phyloP scores from a whole-genome alignment of 1,140 invertebrate genomes.

The Drosophila erecta region DNA sequence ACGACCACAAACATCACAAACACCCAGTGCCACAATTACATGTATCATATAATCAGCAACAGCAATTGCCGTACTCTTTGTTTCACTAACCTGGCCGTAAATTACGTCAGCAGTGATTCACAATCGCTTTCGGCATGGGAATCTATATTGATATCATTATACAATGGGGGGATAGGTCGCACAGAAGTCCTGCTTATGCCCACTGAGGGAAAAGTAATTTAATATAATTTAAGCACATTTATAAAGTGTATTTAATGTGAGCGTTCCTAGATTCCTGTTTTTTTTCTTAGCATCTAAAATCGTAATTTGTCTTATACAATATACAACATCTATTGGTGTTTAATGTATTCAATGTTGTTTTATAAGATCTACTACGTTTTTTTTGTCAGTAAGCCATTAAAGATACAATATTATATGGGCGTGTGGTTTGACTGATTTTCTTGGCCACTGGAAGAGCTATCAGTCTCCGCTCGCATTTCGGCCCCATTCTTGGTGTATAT shows the following conservation, averaged over 20 bases:
- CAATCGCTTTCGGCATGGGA: conserved; percentile 1
- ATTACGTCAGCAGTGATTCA: conserved; percentile 42
- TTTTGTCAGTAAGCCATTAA: conserved; percentile 10
- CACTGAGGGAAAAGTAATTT: conserved; percentile 5
- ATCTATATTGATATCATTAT: conserved; percentile 23
- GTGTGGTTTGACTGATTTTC: conserved; percentile 53
- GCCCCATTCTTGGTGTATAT: not conserved
- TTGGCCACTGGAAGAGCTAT: conserved; percentile 45
- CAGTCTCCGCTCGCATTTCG: conserved; percentile 11
- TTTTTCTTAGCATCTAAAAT: too few species aligned
- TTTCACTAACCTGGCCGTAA: conserved; percentile 41
- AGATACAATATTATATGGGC: conserved; percentile 25
- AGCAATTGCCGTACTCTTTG: conserved; percentile 24
- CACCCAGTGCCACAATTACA: conserved; percentile 19
- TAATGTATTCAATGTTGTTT: not conserved
- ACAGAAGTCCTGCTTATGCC: not conserved
- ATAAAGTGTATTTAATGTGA: not conserved
- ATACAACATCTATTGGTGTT: too few species aligned
- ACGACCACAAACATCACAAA: conserved; percentile 12
- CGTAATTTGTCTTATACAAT: too few species aligned
- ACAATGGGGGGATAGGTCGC: conserved; percentile 12
- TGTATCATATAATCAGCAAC: conserved; percentile 12
- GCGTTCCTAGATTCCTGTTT: too few species aligned
- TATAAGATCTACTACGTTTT: not conserved
- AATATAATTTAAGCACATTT: not conserved